Evolutionary conservation across 2,797 vertebrate genomes (phyloP), one percentile per base, ranked within the genome.

Genomic region (Lagorchestes hirsutus): DNA sequence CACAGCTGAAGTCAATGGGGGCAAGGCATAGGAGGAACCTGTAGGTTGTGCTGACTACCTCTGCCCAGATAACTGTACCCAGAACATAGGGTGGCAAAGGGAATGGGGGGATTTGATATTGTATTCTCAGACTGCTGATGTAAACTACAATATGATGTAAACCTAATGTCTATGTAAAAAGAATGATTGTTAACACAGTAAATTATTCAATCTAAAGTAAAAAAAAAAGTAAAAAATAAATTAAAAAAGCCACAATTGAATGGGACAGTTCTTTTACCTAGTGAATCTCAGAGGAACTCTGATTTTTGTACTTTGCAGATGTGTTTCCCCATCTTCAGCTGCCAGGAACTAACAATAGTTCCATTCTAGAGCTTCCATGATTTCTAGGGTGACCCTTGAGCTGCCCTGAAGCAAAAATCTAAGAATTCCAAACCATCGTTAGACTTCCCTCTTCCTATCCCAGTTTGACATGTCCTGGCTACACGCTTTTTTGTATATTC

Each of bases 121-220:
- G 96, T 94, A 94, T 94, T 95, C 46, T 95, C 14, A 55, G 98
- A 95, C 95, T 98, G 93, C 95, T 50, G 58, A 97, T 97, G 96
- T 95, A 92, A 98, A 96, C 96, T 95, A 97, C 97, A 97, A 97
- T 96, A 54, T 97, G 97, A 98, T 98, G 98, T 98, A 98, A 98
- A 97, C 58, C 98, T 97, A 97, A 95, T 93, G 98, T 98, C 97
- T 97, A 13, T 98, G 96, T 98, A 97, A 98, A 98, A 98, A 98
- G 97, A 97, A 98, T 98, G 97, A 98, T 98, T 97, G 92, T 98
- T 98, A 98, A 97, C 95, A 96, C 95, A 87, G 98, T 98, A 98
- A 99, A 98, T 98, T 97, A 97, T 93, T 97, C 98, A 97, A 98
- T 97, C 98, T 98, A 98, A 98, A 98, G 96, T 95, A 97, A 97